These are phyloP conservation scores for Tanypteryx hageni DNA, from an alignment of 2,888 invertebrate genomes.

Conservation along the genomic window DNA sequence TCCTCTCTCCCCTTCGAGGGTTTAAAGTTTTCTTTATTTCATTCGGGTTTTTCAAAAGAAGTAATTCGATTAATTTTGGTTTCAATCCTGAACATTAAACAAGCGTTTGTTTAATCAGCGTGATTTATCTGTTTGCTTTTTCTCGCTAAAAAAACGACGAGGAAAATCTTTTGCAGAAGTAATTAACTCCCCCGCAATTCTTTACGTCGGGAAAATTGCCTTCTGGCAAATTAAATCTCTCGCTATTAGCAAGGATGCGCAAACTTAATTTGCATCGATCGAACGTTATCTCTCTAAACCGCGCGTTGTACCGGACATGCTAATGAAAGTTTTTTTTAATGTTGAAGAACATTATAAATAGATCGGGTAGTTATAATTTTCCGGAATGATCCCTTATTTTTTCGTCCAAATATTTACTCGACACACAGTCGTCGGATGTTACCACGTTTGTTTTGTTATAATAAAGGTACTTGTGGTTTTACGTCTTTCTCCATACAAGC, in stretches of 20 bases:
- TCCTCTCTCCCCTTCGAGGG: not conserved
- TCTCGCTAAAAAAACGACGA: not conserved
- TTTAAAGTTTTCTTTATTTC: not conserved
- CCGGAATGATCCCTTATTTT: too few relatives aligned
- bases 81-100: not conserved
- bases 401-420: too few relatives aligned
- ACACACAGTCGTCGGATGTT: too few relatives aligned
- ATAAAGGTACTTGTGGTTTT: too few relatives aligned
- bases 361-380: too few relatives aligned
- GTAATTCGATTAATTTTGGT: conserved; percentile 15
- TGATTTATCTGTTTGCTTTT: conserved; percentile 32
- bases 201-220: conserved; percentile 1
- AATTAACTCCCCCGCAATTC: not conserved
- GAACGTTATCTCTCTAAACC: not conserved
- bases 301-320: too few relatives aligned
- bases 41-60: not conserved
- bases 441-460: too few relatives aligned
- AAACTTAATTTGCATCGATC: conserved; percentile 25
- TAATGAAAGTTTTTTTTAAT: too few relatives aligned
- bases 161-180: not conserved
- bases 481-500: too few relatives aligned
- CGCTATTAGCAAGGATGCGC: conserved; percentile 14
- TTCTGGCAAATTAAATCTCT: conserved; percentile 26
- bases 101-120: not conserved
- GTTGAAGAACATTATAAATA: too few relatives aligned